These are phyloP conservation scores for Pterocles gutturalis DNA, from an alignment of 2,113 vertebrate genomes.

Conservation along the genomic window DNA sequence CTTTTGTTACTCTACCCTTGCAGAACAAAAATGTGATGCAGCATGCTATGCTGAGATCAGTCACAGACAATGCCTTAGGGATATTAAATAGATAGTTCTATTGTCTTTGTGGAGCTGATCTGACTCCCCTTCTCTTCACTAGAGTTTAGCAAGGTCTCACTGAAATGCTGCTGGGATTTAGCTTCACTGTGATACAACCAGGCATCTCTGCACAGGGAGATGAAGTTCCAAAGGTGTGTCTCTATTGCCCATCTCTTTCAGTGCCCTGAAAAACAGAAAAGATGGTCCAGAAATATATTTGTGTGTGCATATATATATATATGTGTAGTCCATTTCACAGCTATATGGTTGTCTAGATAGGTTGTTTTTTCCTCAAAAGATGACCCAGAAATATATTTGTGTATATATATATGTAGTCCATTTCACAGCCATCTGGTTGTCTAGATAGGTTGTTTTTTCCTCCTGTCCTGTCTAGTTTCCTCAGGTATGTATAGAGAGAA, in stretches of 20 bases:
- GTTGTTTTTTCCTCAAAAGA: background rate
- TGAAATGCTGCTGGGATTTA: background rate
- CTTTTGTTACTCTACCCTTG: slow-evolving; percentile 18
- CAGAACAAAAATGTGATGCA: slow-evolving; percentile 15
- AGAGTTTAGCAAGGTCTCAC: background rate
- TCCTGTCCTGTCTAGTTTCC: background rate
- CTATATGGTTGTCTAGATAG: background rate
- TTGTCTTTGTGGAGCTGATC: background rate
- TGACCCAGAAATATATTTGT: background rate
- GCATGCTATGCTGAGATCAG: background rate
- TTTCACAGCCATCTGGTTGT: background rate
- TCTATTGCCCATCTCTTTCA: background rate
- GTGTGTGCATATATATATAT: background rate
- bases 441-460: background rate
- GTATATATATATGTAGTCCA: background rate
- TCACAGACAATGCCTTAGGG: background rate
- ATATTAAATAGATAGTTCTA: background rate
- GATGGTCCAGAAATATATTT: background rate
- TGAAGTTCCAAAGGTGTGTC: background rate
- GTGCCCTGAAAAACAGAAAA: background rate
- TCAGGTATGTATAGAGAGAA: background rate
- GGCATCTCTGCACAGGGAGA: background rate
- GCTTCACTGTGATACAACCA: background rate
- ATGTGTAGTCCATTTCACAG: background rate
- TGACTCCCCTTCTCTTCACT: background rate